phyloP scores from a whole-genome alignment of 2,797 vertebrate genomes.

The Lacerta agilis region DNA sequence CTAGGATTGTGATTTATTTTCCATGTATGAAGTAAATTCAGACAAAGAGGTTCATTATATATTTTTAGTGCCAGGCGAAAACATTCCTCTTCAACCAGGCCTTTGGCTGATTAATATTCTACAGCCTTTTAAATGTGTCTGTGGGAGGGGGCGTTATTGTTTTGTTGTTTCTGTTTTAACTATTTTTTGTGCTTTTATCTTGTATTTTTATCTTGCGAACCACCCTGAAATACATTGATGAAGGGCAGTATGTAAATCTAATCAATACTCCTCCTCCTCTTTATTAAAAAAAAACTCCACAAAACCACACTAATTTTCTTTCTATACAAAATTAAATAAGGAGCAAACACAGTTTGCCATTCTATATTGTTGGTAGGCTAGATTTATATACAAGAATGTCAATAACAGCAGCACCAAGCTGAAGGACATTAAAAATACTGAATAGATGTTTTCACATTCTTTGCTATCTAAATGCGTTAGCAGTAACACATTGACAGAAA shows the following conservation, averaged over 20 bases:
- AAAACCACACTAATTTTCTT: neutral
- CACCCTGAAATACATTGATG: too few species aligned
- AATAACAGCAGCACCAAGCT: constrained; percentile 26
- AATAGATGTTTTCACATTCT: constrained; percentile 34
- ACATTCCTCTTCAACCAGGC: too few species aligned
- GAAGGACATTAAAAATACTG: constrained; percentile 39
- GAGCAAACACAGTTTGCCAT: neutral
- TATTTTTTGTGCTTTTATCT: neutral
- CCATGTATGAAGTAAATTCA: neutral
- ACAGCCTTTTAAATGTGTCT: too few species aligned
- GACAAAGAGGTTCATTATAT: too few species aligned
- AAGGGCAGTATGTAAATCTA: too few species aligned
- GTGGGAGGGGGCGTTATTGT: too few species aligned
- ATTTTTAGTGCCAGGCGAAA: too few species aligned
- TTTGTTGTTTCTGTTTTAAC: too few species aligned
- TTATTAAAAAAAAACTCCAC: neutral
- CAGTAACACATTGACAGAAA: constrained; percentile 48
- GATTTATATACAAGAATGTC: neutral
- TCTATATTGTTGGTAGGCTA: neutral
- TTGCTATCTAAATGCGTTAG: constrained; percentile 46
- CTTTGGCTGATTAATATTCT: too few species aligned
- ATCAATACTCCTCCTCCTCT: neutral
- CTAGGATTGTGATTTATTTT: neutral
- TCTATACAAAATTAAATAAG: constrained; percentile 9
- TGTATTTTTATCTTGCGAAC: neutral